Conservation (phyloP, 1,140 invertebrate species). For the Aphaenogaster floridana region DNA sequence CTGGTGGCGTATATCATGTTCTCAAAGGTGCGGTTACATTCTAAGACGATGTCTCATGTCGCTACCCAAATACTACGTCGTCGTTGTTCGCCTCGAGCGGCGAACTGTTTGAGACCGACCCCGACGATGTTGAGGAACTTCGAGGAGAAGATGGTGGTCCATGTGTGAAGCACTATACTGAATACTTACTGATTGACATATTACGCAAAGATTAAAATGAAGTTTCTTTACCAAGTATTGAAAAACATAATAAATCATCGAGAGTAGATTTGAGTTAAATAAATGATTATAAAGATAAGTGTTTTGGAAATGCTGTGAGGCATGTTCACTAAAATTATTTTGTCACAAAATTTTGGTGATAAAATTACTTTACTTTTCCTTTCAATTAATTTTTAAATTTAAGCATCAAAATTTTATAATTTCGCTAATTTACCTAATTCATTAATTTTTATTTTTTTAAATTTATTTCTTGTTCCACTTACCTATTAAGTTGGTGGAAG, state of each 20-base stretch:
- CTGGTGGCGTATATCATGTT: slow-evolving; percentile 25
- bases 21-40: slow-evolving; percentile 38
- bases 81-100: slow-evolving; percentile 17
- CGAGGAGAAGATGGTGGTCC: neutral
- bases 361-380: neutral
- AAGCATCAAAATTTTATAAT: too few relatives aligned
- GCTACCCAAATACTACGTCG: slow-evolving; percentile 38
- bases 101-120: slow-evolving; percentile 11
- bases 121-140: neutral
- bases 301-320: neutral
- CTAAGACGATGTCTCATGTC: slow-evolving; percentile 47
- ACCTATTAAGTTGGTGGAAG: too few relatives aligned
- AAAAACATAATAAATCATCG: neutral
- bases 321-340: neutral
- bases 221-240: neutral
- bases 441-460: too few relatives aligned
- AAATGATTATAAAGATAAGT: neutral
- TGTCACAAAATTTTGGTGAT: neutral
- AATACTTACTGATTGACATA: neutral
- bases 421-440: too few relatives aligned
- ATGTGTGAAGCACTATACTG: neutral
- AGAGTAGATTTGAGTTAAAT: neutral
- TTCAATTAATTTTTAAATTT: too few relatives aligned
- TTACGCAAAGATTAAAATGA: too few relatives aligned
- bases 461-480: too few relatives aligned